Conservation (phyloP, 2,888 invertebrate species). For the Eueremaeus valkanovi region DNA sequence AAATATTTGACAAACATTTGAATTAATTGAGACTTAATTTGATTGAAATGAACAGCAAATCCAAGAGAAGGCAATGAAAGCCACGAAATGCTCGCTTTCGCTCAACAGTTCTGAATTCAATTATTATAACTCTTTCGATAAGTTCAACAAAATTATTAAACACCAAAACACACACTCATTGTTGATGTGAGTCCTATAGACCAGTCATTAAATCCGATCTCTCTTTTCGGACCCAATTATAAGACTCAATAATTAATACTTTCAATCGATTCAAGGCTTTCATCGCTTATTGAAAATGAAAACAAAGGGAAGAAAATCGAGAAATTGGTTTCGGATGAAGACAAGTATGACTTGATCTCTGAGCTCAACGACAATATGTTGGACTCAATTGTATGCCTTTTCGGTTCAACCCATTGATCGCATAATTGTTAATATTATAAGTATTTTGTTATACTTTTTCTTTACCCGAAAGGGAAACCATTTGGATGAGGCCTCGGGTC, state of each 20-base stretch:
- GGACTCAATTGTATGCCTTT: slow-evolving; percentile 67
- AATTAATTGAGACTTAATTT: background rate
- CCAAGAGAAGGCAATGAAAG: background rate
- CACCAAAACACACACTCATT: background rate
- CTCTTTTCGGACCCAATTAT: too few relatives aligned
- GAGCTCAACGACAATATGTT: slow-evolving; percentile 79
- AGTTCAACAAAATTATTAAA: background rate
- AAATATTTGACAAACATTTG: too few relatives aligned
- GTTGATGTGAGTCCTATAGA: background rate
- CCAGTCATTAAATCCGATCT: background rate
- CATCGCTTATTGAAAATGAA: slow-evolving; percentile 1
- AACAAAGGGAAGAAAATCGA: slow-evolving; percentile 3
- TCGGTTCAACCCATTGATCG: too few relatives aligned
- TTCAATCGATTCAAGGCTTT: slow-evolving; percentile 4
- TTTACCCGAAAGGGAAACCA: slow-evolving; percentile 50
- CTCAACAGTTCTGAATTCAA: background rate
- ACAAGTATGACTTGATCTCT: slow-evolving; percentile 69
- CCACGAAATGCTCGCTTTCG: background rate
- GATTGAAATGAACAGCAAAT: background rate
- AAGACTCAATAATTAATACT: background rate
- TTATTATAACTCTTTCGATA: background rate
- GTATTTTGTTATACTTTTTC: too few relatives aligned
- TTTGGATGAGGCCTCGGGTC: slow-evolving; percentile 53
- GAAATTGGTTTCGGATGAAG: slow-evolving; percentile 54
- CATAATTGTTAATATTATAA: too few relatives aligned